Conservation (phyloP, 2,797 vertebrate species). For the Poecilia gillii region DNA sequence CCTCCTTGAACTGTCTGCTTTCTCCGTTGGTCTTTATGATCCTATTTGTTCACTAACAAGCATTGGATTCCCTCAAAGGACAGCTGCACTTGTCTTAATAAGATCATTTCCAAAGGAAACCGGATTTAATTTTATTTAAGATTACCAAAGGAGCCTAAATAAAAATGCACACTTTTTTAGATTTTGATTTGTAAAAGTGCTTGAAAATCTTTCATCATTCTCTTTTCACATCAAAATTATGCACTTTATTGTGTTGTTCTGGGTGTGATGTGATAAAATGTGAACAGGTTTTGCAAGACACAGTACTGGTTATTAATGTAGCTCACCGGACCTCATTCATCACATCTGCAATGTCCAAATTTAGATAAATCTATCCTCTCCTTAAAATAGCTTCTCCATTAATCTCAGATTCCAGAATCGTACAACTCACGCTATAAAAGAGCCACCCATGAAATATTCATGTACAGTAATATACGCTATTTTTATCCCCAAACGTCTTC, state of each 20-base stretch:
- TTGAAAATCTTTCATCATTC: not conserved
- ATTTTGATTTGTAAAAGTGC: not conserved
- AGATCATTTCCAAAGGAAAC: not conserved
- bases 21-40: not conserved
- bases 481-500: conserved; percentile 68
- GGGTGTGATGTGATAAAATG: not conserved
- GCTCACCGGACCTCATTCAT: conserved; percentile 12
- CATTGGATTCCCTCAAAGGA: too few relatives aligned
- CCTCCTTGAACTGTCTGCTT: not conserved
- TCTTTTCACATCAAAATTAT: not conserved
- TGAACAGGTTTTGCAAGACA: not conserved
- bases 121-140: not conserved
- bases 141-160: not conserved
- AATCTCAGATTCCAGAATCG: conserved; percentile 15
- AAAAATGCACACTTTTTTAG: not conserved
- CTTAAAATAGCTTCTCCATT: conserved; percentile 24
- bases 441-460: conserved; percentile 69
- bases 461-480: conserved; percentile 65
- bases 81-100: not conserved
- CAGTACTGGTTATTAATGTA: not conserved
- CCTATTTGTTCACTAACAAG: not conserved
- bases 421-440: conserved; percentile 23
- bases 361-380: conserved; percentile 11
- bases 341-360: conserved; percentile 7
- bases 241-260: not conserved